These are phyloP conservation scores for Xanthia togata DNA, from an alignment of 2,888 invertebrate genomes.

Conservation along the genomic window DNA sequence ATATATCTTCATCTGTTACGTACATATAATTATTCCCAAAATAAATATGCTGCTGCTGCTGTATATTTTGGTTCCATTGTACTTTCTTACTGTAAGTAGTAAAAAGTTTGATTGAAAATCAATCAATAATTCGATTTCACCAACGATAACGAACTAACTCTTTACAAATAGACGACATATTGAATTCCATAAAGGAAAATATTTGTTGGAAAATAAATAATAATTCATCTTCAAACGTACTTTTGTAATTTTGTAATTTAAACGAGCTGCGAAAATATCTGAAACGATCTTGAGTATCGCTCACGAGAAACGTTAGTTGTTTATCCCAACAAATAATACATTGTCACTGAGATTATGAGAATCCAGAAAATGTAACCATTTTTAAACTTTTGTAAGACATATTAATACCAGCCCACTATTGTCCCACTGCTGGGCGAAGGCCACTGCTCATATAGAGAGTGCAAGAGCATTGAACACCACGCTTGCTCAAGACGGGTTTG, in stretches of 20 bases:
- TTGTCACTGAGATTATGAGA: no score
- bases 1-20: neutral
- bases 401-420: no score
- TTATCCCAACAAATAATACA: neutral
- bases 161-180: constrained; percentile 29
- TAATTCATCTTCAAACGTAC: neutral
- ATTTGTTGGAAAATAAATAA: constrained; percentile 11
- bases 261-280: neutral
- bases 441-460: neutral
- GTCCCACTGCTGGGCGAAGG: neutral
- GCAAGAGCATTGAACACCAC: neutral
- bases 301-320: neutral
- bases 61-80: constrained; percentile 3
- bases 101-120: no score
- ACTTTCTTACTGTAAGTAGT: no score
- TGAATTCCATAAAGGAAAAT: constrained; percentile 5
- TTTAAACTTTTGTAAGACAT: no score
- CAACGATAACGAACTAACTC: constrained; percentile 25
- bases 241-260: neutral
- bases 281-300: neutral
- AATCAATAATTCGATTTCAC: constrained; percentile 38
- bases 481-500: neutral
- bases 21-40: neutral
- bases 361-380: no score
- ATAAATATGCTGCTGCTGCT: constrained; percentile 1